A percentile compares a stretch with the other conserved stretches of the same genome.
These are phyloP conservation scores for Anoplopoma fimbria DNA, from an alignment of 2,113 vertebrate genomes.

Conservation along the genomic window DNA sequence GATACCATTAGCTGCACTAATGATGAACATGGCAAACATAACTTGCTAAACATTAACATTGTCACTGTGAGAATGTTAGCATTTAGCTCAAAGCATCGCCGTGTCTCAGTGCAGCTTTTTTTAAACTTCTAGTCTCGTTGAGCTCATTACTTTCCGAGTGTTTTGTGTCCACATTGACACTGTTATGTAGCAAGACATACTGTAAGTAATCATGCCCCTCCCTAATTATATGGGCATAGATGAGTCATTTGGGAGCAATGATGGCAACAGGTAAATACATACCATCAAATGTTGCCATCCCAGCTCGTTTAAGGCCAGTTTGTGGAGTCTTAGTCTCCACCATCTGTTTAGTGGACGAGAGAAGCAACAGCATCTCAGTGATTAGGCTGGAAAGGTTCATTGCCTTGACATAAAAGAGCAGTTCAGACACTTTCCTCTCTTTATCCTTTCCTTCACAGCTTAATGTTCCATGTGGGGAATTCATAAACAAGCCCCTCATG, in stretches of 20 bases:
- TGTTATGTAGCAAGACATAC: constrained; percentile 24
- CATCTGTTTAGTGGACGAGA: constrained; percentile 37
- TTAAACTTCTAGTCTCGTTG: not conserved
- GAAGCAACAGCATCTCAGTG: constrained; percentile 14
- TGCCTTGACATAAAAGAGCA: constrained; percentile 9
- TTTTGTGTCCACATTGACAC: not conserved
- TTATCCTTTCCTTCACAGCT: not conserved
- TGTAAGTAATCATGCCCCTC: not conserved
- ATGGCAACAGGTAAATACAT: constrained; percentile 24
- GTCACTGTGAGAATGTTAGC: not conserved
- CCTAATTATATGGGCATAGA: not conserved
- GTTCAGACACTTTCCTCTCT: not conserved
- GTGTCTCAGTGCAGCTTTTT: not conserved
- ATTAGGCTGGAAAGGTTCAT: constrained; percentile 26
- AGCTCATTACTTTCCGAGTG: not conserved
- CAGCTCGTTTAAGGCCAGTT: constrained; percentile 43
- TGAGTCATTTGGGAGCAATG: constrained; percentile 40
- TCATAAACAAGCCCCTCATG: not conserved
- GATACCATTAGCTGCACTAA: not conserved
- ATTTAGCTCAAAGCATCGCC: not conserved
- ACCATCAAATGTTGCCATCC: constrained; percentile 32
- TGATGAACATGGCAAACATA: not conserved
- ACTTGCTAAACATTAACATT: not conserved
- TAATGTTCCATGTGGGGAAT: constrained; percentile 5
- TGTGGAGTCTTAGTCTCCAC: constrained; percentile 40